A percentile compares a stretch with the other conserved stretches of the same genome.
Evolutionary conservation across 2,888 invertebrate species (phyloP).

Genomic region (Temnothorax rugatulus): DNA sequence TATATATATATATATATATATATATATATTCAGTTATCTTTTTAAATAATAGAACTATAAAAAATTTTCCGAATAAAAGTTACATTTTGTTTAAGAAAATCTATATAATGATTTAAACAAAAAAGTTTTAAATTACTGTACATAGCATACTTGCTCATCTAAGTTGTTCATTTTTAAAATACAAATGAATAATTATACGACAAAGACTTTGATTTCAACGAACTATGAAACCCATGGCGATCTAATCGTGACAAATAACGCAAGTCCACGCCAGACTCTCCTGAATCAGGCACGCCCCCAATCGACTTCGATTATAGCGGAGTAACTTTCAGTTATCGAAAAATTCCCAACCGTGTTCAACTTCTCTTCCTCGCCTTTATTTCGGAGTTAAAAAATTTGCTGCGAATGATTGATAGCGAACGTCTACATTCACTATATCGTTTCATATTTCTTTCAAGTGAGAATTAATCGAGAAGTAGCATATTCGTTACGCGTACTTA

Average conservation of each 20-base stretch:
- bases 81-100: not conserved
- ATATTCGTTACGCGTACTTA: not conserved
- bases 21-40: not conserved
- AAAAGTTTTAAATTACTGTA: not conserved
- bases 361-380: not conserved
- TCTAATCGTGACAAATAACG: slow-evolving; percentile 51
- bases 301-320: slow-evolving; percentile 53
- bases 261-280: slow-evolving; percentile 44
- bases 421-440: not conserved
- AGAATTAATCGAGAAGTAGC: not conserved
- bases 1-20: not conserved
- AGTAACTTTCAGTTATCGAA: slow-evolving; percentile 47
- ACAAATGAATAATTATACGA: not conserved
- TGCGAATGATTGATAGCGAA: not conserved
- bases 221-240: not conserved
- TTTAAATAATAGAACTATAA: not conserved
- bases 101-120: not conserved
- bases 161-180: not conserved
- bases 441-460: not conserved
- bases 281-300: slow-evolving; percentile 70
- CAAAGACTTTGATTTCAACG: slow-evolving; percentile 4
- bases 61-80: not conserved
- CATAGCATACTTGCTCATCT: not conserved
- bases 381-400: not conserved
- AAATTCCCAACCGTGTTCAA: slow-evolving; percentile 11